phyloP scores from a whole-genome alignment of 2,113 vertebrate genomes.

The Narcine bancroftii region DNA sequence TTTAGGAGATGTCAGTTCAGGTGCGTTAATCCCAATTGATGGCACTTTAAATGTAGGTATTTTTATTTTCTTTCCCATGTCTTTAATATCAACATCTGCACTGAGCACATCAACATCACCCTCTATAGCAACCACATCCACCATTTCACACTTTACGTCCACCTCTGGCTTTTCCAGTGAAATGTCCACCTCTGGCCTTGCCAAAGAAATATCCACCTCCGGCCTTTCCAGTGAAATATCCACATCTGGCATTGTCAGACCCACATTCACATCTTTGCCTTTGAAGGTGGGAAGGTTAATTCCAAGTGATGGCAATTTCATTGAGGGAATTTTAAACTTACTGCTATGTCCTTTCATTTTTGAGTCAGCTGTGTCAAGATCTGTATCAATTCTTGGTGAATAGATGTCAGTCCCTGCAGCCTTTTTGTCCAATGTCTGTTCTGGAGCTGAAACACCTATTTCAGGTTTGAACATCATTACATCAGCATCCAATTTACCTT shows the following conservation, averaged over 20 bases:
- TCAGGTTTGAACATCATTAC: conserved; percentile 23
- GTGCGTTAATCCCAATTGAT: no score
- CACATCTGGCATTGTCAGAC: conserved; percentile 38
- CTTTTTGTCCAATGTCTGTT: conserved; percentile 37
- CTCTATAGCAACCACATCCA: neutral
- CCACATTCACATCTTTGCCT: no score
- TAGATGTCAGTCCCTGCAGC: conserved; percentile 39
- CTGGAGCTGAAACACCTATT: neutral
- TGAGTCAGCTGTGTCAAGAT: conserved; percentile 24
- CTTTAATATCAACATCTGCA: no score
- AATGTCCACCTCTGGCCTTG: conserved; percentile 40
- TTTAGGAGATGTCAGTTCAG: no score
- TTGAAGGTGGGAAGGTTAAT: no score
- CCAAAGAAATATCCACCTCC: conserved; percentile 39
- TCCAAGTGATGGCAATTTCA: no score
- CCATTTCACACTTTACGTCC: neutral
- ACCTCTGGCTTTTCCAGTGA: neutral
- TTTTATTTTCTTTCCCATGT: no score
- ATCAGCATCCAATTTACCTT: neutral
- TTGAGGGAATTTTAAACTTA: no score
- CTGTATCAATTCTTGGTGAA: conserved; percentile 6
- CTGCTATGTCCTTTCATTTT: neutral
- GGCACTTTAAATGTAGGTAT: no score
- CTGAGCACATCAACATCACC: conserved; percentile 27
- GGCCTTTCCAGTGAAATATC: conserved; percentile 41